phyloP scores from a whole-genome alignment of 1,140 invertebrate species.

The Gryon sp. region DNA sequence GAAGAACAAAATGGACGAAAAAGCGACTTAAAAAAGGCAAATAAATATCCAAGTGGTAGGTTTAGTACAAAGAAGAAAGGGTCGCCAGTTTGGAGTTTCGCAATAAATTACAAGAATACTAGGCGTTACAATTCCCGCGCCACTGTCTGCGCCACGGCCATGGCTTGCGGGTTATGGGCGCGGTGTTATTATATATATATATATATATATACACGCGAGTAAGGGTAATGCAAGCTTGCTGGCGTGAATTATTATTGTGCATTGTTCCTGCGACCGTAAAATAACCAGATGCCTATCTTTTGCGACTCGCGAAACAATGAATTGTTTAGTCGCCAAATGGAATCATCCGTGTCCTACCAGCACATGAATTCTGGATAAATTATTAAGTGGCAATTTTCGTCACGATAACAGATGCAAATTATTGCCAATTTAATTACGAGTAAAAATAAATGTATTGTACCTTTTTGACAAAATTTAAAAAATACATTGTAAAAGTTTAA shows the following conservation, averaged over 20 bases:
- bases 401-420: background rate
- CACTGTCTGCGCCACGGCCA: slow-evolving; percentile 62
- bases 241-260: slow-evolving; percentile 75
- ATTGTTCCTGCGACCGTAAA: slow-evolving; percentile 73
- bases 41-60: slow-evolving; percentile 53
- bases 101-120: slow-evolving; percentile 71
- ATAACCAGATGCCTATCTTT: slow-evolving; percentile 66
- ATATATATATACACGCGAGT: slow-evolving; percentile 50
- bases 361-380: slow-evolving; percentile 18
- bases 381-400: background rate
- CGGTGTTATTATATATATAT: no score
- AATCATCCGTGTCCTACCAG: slow-evolving; percentile 1
- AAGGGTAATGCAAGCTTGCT: slow-evolving; percentile 63
- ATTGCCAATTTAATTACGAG: no score
- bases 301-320: slow-evolving; percentile 58
- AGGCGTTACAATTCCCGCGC: slow-evolving; percentile 74
- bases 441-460: no score
- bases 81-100: slow-evolving; percentile 51
- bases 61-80: slow-evolving; percentile 49
- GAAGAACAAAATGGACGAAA: background rate
- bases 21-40: slow-evolving; percentile 22
- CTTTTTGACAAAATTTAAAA: no score
- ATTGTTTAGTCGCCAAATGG: slow-evolving; percentile 57
- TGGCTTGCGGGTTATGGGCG: slow-evolving; percentile 62
- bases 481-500: no score